phyloP scores from a whole-genome alignment of 2,888 invertebrate genomes.

The Frankliniella fusca region DNA sequence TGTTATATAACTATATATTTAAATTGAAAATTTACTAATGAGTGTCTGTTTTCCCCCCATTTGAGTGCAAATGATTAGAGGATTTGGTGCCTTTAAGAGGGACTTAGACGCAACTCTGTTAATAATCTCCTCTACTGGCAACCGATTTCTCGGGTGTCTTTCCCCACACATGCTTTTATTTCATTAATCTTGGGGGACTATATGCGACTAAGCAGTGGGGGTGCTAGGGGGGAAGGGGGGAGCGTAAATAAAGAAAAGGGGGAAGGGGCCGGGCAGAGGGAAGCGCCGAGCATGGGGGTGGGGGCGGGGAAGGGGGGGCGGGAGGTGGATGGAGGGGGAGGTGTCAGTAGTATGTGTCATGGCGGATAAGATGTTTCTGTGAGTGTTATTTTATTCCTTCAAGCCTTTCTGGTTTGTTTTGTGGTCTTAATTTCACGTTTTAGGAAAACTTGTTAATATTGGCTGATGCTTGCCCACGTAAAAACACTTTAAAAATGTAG shows the following conservation, averaged over 20 bases:
- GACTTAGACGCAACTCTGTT: too few species aligned
- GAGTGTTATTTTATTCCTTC: not conserved
- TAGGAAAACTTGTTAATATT: not conserved
- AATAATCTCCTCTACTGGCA: too few species aligned
- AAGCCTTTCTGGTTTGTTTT: not conserved
- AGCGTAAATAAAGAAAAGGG: not conserved
- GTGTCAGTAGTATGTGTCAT: not conserved
- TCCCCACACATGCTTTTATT: too few species aligned
- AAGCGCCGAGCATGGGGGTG: not conserved
- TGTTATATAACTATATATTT: too few species aligned
- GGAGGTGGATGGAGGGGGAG: not conserved
- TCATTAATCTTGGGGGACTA: too few species aligned
- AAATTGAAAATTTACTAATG: too few species aligned
- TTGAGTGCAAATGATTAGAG: too few species aligned
- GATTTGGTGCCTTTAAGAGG: too few species aligned
- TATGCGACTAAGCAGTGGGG: not conserved
- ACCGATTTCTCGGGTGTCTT: too few species aligned
- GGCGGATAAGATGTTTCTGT: conserved; percentile 13
- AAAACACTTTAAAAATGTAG: not conserved
- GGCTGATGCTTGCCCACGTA: not conserved
- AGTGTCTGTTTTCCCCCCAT: too few species aligned
- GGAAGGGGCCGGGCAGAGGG: not conserved
- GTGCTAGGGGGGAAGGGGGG: too few species aligned
- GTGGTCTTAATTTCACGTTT: not conserved
- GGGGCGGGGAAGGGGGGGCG: not conserved